phyloP scores from a whole-genome alignment of 2,113 vertebrate species.

The Anhinga anhinga region DNA sequence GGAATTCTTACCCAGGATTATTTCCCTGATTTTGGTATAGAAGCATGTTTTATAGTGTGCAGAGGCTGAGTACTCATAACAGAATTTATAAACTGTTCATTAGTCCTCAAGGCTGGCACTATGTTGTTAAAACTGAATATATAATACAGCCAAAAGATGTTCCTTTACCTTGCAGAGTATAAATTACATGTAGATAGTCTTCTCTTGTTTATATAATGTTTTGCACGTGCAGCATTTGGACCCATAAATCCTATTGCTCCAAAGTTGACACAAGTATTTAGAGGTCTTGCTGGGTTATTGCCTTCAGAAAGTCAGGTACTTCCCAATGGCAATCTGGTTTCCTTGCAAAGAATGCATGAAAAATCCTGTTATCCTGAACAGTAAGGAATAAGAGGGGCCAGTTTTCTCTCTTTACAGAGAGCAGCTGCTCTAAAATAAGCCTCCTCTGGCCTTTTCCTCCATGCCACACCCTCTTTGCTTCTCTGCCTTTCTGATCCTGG shows the following conservation, averaged over 20 bases:
- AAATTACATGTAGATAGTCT: background rate
- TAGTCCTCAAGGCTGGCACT: background rate
- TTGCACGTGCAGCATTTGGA: background rate
- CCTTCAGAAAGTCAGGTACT: background rate
- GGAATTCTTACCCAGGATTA: background rate
- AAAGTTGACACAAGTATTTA: background rate
- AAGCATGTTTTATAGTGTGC: background rate
- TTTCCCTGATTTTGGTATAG: background rate
- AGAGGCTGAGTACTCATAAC: background rate
- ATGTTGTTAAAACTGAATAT: background rate
- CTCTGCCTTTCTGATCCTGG: background rate
- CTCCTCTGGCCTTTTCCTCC: background rate
- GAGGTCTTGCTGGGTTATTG: background rate
- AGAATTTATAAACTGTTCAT: background rate
- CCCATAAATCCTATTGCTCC: background rate
- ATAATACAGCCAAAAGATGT: background rate
- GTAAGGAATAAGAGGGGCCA: background rate
- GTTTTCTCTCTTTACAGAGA: background rate
- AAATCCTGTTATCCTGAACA: background rate
- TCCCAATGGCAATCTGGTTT: background rate
- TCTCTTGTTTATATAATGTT: background rate
- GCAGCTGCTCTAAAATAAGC: background rate
- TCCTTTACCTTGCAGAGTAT: background rate
- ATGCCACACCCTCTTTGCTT: fast-evolving
- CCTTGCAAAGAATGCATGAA: background rate